Percentiles rank a stretch among this genome's conserved stretches.
phyloP scores from a whole-genome alignment of 2,113 vertebrate genomes.

The Macquaria australasica region DNA sequence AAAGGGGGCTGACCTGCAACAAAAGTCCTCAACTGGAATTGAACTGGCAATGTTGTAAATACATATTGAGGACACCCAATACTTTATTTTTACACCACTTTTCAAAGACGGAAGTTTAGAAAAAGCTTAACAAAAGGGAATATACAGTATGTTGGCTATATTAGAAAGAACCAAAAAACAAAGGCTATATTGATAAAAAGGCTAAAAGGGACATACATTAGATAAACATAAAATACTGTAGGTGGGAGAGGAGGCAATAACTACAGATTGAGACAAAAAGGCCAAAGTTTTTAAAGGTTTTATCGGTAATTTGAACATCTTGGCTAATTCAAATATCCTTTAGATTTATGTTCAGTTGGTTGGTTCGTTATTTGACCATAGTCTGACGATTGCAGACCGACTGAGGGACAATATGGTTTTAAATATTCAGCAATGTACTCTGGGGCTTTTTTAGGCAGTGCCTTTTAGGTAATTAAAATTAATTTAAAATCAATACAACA shows the following conservation, averaged over 20 bases:
- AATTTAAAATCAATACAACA: constrained; percentile 2
- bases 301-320: neutral
- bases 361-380: neutral
- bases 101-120: neutral
- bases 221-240: neutral
- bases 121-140: neutral
- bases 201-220: neutral
- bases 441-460: neutral
- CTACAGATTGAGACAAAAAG: neutral
- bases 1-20: no score
- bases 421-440: neutral
- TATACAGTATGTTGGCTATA: neutral
- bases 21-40: neutral
- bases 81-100: neutral
- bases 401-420: neutral
- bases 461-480: constrained; percentile 7
- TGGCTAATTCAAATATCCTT: neutral
- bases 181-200: no score
- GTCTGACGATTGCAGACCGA: neutral
- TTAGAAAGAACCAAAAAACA: neutral
- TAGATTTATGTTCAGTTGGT: neutral
- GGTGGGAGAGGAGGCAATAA: neutral
- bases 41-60: neutral
- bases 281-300: neutral
- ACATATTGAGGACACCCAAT: neutral